Conservation (phyloP, 1,140 invertebrate genomes). For the Drosophila takahashii region DNA sequence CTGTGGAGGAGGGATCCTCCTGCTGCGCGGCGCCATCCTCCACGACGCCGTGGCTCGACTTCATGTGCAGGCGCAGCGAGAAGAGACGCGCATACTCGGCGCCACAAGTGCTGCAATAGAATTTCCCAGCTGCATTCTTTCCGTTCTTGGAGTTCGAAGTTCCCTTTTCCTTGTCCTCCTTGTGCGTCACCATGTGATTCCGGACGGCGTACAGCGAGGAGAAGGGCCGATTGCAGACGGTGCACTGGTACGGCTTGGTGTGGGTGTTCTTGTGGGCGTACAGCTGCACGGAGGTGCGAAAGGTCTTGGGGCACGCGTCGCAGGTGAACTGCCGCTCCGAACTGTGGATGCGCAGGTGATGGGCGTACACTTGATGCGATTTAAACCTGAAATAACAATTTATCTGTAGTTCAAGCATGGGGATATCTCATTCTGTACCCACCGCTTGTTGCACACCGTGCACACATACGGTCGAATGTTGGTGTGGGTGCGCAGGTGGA, state of each 20-base stretch:
- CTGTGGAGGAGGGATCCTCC: neutral
- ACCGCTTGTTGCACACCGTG: conserved; percentile 89
- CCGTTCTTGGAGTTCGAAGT: neutral
- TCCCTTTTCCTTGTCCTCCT: conserved; percentile 18
- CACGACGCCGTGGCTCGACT: conserved; percentile 86
- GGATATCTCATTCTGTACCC: neutral
- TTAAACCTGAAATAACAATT: conserved; percentile 86
- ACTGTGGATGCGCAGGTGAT: conserved; percentile 90
- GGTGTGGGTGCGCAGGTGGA: conserved; percentile 92
- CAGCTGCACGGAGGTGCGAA: conserved; percentile 90
- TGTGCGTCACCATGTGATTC: conserved; percentile 89
- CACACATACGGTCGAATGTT: conserved; percentile 90
- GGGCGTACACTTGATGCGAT: conserved; percentile 90
- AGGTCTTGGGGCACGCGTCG: conserved; percentile 90
- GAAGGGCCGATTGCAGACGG: conserved; percentile 90
- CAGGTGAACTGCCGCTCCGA: conserved; percentile 90
- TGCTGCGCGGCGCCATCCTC: conserved; percentile 14
- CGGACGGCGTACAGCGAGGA: conserved; percentile 90
- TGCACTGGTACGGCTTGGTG: conserved; percentile 90
- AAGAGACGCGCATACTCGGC: conserved; percentile 90
- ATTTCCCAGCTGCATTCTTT: conserved; percentile 85
- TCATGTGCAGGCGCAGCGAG: conserved; percentile 89
- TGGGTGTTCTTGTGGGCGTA: conserved; percentile 91
- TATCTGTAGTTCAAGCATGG: too few relatives aligned
- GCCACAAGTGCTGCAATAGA: conserved; percentile 89